A percentile compares a stretch with the other conserved stretches of the same genome.
phyloP scores from a whole-genome alignment of 2,797 vertebrate species.

The Lateolabrax maculatus region DNA sequence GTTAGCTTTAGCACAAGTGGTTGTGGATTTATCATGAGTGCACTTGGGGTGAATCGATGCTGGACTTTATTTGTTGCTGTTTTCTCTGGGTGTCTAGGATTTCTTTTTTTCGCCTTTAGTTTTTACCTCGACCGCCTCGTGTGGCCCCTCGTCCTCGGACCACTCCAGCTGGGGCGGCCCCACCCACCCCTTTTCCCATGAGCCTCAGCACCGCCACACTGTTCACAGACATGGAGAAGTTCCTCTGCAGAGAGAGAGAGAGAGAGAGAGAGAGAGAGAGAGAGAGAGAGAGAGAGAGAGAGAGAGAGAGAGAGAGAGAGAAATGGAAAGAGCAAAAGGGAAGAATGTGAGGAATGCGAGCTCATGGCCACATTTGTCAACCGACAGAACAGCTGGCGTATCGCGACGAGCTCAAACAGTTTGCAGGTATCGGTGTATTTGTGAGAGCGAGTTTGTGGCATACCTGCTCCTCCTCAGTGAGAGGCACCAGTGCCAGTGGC shows the following conservation, averaged over 20 bases:
- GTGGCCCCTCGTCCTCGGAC: slow-evolving; percentile 90
- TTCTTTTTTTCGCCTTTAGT: neutral
- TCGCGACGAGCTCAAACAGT: neutral
- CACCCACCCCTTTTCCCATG: slow-evolving; percentile 92
- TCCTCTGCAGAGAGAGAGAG: slow-evolving; percentile 89
- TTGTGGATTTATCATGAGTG: slow-evolving; percentile 36
- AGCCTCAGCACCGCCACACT: slow-evolving; percentile 95
- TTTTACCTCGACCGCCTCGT: slow-evolving; percentile 91
- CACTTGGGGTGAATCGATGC: slow-evolving; percentile 14
- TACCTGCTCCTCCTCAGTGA: slow-evolving; percentile 97
- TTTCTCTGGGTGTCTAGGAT: neutral
- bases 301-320: too few relatives aligned
- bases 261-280: too few relatives aligned
- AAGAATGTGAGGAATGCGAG: slow-evolving; percentile 76
- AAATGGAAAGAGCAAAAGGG: slow-evolving; percentile 55
- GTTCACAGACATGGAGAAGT: slow-evolving; percentile 97
- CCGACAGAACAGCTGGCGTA: slow-evolving; percentile 27
- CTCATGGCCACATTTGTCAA: slow-evolving; percentile 54
- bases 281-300: too few relatives aligned
- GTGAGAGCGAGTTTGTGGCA: slow-evolving; percentile 18
- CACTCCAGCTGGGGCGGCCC: slow-evolving; percentile 84
- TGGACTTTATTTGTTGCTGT: neutral
- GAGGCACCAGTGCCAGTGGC: slow-evolving; percentile 92
- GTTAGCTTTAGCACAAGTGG: slow-evolving; percentile 27
- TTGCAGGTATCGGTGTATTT: slow-evolving; percentile 20